Evolutionary conservation across 2,113 vertebrate genomes (phyloP).

Genomic region (Clinocottus analis): DNA sequence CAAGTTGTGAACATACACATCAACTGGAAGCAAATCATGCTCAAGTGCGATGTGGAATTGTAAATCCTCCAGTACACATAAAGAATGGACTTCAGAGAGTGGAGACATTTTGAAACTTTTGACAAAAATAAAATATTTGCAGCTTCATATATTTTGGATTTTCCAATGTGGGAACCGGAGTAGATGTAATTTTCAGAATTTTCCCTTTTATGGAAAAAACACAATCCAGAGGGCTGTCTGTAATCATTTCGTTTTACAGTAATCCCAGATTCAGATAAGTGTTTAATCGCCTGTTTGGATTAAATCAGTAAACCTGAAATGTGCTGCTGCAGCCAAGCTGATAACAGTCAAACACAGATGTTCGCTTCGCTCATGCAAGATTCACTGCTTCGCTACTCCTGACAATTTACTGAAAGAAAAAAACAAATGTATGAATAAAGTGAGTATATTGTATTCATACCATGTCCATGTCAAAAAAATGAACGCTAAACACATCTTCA

Average conservation of each 20-base stretch:
- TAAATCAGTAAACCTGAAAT: background rate
- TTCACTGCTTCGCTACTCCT: no score
- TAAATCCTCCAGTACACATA: background rate
- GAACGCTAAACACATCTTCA: background rate
- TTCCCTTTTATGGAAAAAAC: background rate
- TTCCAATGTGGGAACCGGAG: background rate
- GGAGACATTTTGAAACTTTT: background rate
- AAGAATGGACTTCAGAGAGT: background rate
- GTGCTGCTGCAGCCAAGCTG: background rate
- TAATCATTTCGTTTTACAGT: background rate
- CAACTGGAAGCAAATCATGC: background rate
- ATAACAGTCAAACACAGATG: slow-evolving; percentile 46
- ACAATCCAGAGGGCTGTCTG: background rate
- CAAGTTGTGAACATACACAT: background rate
- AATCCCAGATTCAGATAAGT: background rate
- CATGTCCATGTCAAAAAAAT: background rate
- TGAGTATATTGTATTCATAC: background rate
- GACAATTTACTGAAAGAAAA: background rate
- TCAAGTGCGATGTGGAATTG: background rate
- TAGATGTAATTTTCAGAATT: background rate
- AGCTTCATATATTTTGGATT: background rate
- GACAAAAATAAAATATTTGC: background rate
- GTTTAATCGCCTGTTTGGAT: background rate
- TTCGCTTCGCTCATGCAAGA: no score
- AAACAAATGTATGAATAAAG: rapidly evolving